Conservation (phyloP, 2,113 vertebrate species). For the Leptocoma aspasia region DNA sequence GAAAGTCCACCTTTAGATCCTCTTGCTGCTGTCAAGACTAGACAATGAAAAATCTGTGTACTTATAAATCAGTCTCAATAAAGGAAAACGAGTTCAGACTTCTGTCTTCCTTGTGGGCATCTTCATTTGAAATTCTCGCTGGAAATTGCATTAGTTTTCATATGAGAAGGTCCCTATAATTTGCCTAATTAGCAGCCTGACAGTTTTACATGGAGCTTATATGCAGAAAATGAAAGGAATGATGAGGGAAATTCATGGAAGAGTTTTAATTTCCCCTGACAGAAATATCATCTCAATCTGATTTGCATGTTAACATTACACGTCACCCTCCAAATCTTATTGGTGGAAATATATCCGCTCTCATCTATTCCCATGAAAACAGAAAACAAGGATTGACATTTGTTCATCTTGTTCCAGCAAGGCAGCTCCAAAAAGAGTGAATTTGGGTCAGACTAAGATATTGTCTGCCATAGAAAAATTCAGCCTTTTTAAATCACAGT, state of each 20-base stretch:
- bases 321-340: not conserved
- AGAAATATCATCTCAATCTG: constrained; percentile 16
- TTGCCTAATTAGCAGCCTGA: constrained; percentile 43
- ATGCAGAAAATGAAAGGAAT: constrained; percentile 49
- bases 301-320: constrained; percentile 44
- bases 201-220: constrained; percentile 25
- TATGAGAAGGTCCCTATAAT: constrained; percentile 33
- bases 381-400: constrained; percentile 19
- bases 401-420: constrained; percentile 1
- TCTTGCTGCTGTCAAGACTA: not conserved
- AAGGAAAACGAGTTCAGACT: not conserved
- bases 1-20: not conserved
- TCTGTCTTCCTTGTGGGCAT: constrained; percentile 22
- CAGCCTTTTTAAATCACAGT: not conserved
- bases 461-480: not conserved
- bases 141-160: constrained; percentile 35
- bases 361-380: not conserved
- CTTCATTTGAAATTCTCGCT: constrained; percentile 22
- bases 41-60: not conserved
- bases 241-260: constrained; percentile 40
- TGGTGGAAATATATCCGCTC: not conserved
- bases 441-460: not conserved
- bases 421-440: not conserved
- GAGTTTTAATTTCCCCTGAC: constrained; percentile 44
- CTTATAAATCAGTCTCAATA: constrained; percentile 9